These are phyloP conservation scores for Acanthochromis polyacanthus DNA, from an alignment of 2,113 vertebrate species.

Conservation along the genomic window DNA sequence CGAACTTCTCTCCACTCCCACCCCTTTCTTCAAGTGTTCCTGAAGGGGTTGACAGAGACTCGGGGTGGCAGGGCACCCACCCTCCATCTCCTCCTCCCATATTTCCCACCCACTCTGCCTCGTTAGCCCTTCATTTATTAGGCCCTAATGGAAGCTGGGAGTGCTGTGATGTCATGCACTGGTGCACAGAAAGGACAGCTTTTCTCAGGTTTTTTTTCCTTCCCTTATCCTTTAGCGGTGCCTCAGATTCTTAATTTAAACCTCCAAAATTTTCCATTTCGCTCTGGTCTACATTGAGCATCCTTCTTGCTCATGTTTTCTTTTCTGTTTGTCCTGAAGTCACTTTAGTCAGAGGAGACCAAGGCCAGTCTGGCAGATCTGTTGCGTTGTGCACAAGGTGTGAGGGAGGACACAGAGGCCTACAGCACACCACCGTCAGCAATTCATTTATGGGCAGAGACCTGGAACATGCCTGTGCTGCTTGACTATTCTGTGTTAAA, in stretches of 20 bases:
- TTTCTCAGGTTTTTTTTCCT: conserved; percentile 48
- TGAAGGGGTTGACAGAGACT: conserved; percentile 80
- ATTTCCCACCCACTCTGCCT: conserved; percentile 81
- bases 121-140: conserved; percentile 87
- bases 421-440: conserved; percentile 55
- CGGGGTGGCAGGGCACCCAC: conserved; percentile 68
- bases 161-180: conserved; percentile 84
- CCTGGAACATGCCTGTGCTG: conserved; percentile 53
- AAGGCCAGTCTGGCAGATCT: conserved; percentile 45
- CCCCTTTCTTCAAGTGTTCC: conserved; percentile 76
- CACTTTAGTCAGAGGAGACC: conserved; percentile 19
- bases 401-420: conserved; percentile 42
- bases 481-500: conserved; percentile 60
- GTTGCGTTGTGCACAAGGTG: conserved; percentile 50
- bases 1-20: conserved; percentile 55
- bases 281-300: conserved; percentile 11
- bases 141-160: conserved; percentile 85
- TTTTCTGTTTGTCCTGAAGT: conserved; percentile 17
- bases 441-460: conserved; percentile 58
- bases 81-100: conserved; percentile 46
- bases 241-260: conserved; percentile 33
- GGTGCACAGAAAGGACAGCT: conserved; percentile 76
- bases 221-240: conserved; percentile 37
- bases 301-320: conserved; percentile 11
- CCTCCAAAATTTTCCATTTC: conserved; percentile 50